These are phyloP conservation scores for Proctacanthus coquilletti DNA, from an alignment of 1,140 invertebrate genomes.

Conservation along the genomic window DNA sequence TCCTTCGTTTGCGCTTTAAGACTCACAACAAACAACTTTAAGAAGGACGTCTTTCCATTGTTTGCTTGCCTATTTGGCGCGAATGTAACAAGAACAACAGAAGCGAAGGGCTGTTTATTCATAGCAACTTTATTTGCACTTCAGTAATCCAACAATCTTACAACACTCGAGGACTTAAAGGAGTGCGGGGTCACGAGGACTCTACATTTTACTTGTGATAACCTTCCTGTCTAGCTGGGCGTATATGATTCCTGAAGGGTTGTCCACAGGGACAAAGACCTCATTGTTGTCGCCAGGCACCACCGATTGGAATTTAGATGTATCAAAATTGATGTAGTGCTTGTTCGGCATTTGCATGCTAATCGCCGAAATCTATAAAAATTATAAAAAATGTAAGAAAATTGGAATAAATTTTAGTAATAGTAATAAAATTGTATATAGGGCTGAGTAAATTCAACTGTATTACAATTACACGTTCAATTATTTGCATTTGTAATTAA, in stretches of 20 bases:
- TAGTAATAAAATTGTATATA: slow-evolving; percentile 5
- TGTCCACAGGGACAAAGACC: slow-evolving; percentile 57
- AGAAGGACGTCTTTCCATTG: no score
- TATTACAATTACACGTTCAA: not conserved
- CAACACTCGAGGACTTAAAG: no score
- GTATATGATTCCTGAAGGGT: slow-evolving; percentile 59
- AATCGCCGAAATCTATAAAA: slow-evolving; percentile 41
- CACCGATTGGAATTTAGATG: slow-evolving; percentile 47
- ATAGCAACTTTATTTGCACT: no score
- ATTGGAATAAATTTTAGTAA: slow-evolving; percentile 5
- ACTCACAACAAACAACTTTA: no score
- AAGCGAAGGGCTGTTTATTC: no score
- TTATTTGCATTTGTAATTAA: no score
- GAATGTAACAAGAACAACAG: no score
- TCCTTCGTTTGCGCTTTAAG: no score
- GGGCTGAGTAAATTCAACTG: not conserved
- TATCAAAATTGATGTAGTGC: slow-evolving; percentile 57
- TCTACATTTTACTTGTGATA: slow-evolving; percentile 36
- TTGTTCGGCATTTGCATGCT: slow-evolving; percentile 65
- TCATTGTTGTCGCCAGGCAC: slow-evolving; percentile 44
- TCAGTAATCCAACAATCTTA: no score
- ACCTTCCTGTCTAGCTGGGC: slow-evolving; percentile 44
- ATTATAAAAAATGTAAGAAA: slow-evolving; percentile 7
- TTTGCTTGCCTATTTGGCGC: no score
- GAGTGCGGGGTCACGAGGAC: no score